Percentiles rank a stretch among this genome's conserved stretches.
Conservation (phyloP, 1,140 invertebrate species). For the Leptinotarsa defecta region DNA sequence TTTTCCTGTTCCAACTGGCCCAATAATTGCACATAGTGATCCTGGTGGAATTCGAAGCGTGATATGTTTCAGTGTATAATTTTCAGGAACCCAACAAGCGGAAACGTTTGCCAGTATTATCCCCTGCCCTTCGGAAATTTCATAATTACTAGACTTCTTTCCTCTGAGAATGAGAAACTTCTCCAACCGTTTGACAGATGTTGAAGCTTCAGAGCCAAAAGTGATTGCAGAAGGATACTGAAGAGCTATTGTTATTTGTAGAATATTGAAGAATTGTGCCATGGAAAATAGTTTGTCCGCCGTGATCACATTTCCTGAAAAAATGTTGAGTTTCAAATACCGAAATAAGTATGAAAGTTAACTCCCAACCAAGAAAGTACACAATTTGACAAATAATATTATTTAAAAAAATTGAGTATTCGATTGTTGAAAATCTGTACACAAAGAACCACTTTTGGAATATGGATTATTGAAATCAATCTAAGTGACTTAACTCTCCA, state of each 20-base stretch:
- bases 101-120: conserved; percentile 61
- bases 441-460: no score
- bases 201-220: conserved; percentile 65
- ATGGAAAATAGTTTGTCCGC: conserved; percentile 74
- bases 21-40: conserved; percentile 74
- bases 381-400: not conserved
- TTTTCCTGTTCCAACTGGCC: conserved; percentile 81
- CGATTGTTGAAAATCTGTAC: no score
- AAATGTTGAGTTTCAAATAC: conserved; percentile 43
- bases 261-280: conserved; percentile 71
- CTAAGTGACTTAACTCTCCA: no score
- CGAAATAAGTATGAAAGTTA: no score
- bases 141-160: conserved; percentile 53
- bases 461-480: no score
- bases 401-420: no score
- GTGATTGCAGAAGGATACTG: conserved; percentile 75
- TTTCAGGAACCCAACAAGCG: conserved; percentile 66
- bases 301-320: conserved; percentile 68
- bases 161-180: conserved; percentile 67
- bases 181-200: conserved; percentile 71
- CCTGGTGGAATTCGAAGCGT: conserved; percentile 67
- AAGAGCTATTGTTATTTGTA: conserved; percentile 67
- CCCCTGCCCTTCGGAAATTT: conserved; percentile 44
- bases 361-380: not conserved
- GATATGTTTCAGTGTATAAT: conserved; percentile 63